Evolutionary conservation across 1,140 invertebrate species (phyloP), one percentile per base, ranked within the genome.

Genomic region (Drosophila takahashii): DNA sequence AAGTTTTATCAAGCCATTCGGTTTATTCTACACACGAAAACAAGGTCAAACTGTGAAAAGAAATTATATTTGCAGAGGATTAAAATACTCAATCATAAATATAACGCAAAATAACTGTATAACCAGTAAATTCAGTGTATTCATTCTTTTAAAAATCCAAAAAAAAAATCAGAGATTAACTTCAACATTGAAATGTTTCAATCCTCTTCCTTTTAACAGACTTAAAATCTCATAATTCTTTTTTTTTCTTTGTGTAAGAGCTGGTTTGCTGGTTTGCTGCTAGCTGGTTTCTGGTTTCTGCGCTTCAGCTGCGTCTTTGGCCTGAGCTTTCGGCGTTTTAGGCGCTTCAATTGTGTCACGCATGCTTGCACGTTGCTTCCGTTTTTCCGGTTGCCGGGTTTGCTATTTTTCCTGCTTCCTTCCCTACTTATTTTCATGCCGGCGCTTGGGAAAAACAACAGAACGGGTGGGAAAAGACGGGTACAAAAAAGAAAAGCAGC

Each of bases 301-400:
- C 44, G 39, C 13, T 54, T 18, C 64, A 51, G 51, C 52, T 61
- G 51, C 50, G 47, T 34, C 60, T 74, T 29, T 62, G 56, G 52
- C 47, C 34, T 15, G 27, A 42, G 41, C 10, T 56, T 50, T 75
- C 6, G 58, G 60, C 72, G 62, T 77, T 77, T 85, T 85, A 86
- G 83, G 83, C 83, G 83, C 79, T 83, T 87, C 84, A 89, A 89
- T 84, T 87, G 84, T 89, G 84, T 89, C 84, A 89, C 84, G 84
- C 84, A 89, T 89, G 84, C 84, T 89, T 84, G 84, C 84, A 89
- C 84, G 84, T 84, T 89, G 84, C 79, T 89, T 89, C 65, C 84
- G 84, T 84, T 89, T 89, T 89, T 89, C 84, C 84, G 84, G 80
- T 79, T 89, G 84, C 79, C 85, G 84, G 80, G 77, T 85, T 89